Base-by-base conservation (phyloP, 2,797 vertebrate genomes). In the Onychomys arenicola region DNA sequence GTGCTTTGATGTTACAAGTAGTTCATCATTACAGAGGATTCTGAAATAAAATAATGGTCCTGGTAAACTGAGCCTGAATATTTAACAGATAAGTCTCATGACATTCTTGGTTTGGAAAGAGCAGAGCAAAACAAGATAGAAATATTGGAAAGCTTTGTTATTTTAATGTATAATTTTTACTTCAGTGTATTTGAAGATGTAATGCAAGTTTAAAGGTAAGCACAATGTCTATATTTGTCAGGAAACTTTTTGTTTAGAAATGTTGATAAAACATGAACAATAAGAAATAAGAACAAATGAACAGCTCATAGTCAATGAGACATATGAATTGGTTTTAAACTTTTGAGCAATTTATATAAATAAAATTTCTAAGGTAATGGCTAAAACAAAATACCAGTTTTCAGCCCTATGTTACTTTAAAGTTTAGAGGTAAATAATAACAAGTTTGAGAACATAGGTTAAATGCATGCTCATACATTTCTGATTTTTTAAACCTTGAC, bases 1-100 rank as follows among this genome's bases (percentile, higher is more conserved):
- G 37, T 82, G 98, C 99, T 99, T 99, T 99, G 99, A 99, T 99
- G 99, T 99, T 99, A 99, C 99, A 99, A 99, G 99, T 98, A 99
- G 98, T 98, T 98, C 98, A 98, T 98, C 78, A 84, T 98, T 98
- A 98, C 87, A 97, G 97, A 97, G 98, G 94, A 96, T 96, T 97
- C 69, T 96, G 34, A 59, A 69, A 78, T 84, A 43, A 98, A 98
- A 98, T 98, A 98, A 94, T 97, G 96, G 90, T 97, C 88, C 75
- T 95, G 94, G 97, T 98, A 98, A 98, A 98, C 97, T 95, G 93
- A 98, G 94, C 84, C 89, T 97, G 96, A 97, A 97, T 96, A 95
- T 98, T 97, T 97, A 98, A 97, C 59, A 97, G 29, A 89, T 97
- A 97, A 97, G 95, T 83, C 81, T 96, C 49, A 57, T 59, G 89